Percentiles rank a stretch among this genome's conserved stretches.
phyloP scores from a whole-genome alignment of 2,888 invertebrate genomes.

The Omphaloscelis lunosa region DNA sequence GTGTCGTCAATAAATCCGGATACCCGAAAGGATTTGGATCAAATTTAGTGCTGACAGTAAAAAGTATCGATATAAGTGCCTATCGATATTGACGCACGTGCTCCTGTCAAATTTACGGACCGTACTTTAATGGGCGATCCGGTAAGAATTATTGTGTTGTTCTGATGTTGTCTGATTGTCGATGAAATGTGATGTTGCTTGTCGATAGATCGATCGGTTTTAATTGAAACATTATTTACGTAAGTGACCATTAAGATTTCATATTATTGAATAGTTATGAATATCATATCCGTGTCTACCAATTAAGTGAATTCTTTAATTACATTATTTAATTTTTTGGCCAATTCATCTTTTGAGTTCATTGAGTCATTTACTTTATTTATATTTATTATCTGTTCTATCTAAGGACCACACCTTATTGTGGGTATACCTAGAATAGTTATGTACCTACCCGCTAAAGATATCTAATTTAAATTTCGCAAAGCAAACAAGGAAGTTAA shows the following conservation, averaged over 20 bases:
- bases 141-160: constrained; percentile 72
- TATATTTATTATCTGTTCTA: not conserved
- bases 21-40: constrained; percentile 58
- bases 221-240: constrained; percentile 65
- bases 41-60: constrained; percentile 65
- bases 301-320: constrained; percentile 36
- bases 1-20: constrained; percentile 72
- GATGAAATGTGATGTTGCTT: constrained; percentile 64
- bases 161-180: constrained; percentile 70
- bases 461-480: too few relatives aligned
- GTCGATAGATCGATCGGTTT: constrained; percentile 57
- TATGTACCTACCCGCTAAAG: too few relatives aligned
- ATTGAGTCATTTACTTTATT: not conserved
- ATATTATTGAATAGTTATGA: constrained; percentile 25
- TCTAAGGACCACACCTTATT: not conserved
- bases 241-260: constrained; percentile 21
- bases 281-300: constrained; percentile 20
- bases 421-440: not conserved
- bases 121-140: constrained; percentile 74
- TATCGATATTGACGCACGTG: constrained; percentile 74
- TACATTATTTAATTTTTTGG: constrained; percentile 24
- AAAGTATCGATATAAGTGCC: constrained; percentile 64
- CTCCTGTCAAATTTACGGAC: constrained; percentile 78
- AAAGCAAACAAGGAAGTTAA: not conserved
- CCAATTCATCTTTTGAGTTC: not conserved